Base-by-base conservation (phyloP, 2,888 invertebrate genomes). In the Pheosia tremula region DNA sequence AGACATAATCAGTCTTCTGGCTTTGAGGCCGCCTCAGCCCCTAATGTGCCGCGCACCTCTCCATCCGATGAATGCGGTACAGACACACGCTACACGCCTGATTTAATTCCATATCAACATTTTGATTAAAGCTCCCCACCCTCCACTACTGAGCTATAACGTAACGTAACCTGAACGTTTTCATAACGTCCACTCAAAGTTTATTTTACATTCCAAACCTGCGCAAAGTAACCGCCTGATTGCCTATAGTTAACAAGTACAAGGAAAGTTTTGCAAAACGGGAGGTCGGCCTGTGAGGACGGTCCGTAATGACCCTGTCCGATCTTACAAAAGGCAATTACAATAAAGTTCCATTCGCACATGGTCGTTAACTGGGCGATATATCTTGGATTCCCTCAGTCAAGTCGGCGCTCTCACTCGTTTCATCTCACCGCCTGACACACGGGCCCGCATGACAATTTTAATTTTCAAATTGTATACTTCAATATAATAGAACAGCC, bases 1-100 rank as follows among this genome's bases (percentile, higher is more conserved):
- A 93, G 91, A 92, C 91, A 91, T 91, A 93, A 93, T 93, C 93
- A 93, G 93, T 93, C 93, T 93, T 92, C 91, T 90, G 93, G 93
- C 92, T 93, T 93, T 91, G 93, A 92, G 90, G 93, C 91, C 84
- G 90, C 89, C 82, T 84, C 86, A 83, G 86, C 90, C 85, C 87
- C 90, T 90, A 91, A 93, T 91, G 91, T 88, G 87, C 86, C 84
- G 76, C 85, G 81, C 86, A 84, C 86, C 89, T 89, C 89, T 86
- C 86, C 89, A 85, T 84, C 90, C 90, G 92, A 91, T 90, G 89
- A 90, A 91, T 90, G 90, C 88, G 84, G 85, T 83, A 81, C 60
- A 77, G 45, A 82, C 84, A 83, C 87, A 87, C 85, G 82, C 85
- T 83, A 85, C 71, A 62, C 76, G 73, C 73, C 79, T 80, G 81